phyloP scores from a whole-genome alignment of 2,113 vertebrate genomes.

The Sigmodon hispidus region DNA sequence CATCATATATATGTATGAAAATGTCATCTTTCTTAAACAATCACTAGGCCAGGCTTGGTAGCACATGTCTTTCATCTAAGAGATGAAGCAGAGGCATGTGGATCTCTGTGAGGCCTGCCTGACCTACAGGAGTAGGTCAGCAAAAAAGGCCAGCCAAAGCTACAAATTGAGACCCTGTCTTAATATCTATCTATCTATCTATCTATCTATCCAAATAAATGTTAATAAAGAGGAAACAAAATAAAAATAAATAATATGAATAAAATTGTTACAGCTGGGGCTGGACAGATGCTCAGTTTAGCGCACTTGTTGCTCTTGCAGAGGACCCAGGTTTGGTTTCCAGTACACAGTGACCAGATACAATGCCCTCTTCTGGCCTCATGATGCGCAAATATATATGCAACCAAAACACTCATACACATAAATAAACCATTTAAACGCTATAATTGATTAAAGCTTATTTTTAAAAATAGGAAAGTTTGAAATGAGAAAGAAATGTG shows the following conservation, averaged over 20 bases:
- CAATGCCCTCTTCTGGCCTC: not conserved
- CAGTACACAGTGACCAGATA: too few species aligned
- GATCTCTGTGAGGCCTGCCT: not conserved
- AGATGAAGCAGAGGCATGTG: not conserved
- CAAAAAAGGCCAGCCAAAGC: not conserved
- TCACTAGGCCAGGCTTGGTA: not conserved
- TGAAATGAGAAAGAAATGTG: not conserved
- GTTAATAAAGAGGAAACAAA: not conserved
- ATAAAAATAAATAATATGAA: not conserved
- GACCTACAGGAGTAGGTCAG: not conserved
- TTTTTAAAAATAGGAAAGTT: not conserved
- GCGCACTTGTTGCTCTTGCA: not conserved
- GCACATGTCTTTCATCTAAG: not conserved
- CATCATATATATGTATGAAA: not conserved
- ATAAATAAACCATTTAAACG: conserved; percentile 13
- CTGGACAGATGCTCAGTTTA: not conserved
- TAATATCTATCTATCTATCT: not conserved
- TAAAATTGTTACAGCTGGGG: not conserved
- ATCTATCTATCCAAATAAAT: not conserved
- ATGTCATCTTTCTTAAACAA: not conserved
- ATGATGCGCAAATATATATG: not conserved
- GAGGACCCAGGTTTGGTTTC: not conserved
- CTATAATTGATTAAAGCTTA: not conserved
- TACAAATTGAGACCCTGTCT: not conserved
- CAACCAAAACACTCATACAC: not conserved